These are phyloP conservation scores for Caenorhabditis sulstoni DNA, from an alignment of 2,888 invertebrate genomes.

Conservation along the genomic window DNA sequence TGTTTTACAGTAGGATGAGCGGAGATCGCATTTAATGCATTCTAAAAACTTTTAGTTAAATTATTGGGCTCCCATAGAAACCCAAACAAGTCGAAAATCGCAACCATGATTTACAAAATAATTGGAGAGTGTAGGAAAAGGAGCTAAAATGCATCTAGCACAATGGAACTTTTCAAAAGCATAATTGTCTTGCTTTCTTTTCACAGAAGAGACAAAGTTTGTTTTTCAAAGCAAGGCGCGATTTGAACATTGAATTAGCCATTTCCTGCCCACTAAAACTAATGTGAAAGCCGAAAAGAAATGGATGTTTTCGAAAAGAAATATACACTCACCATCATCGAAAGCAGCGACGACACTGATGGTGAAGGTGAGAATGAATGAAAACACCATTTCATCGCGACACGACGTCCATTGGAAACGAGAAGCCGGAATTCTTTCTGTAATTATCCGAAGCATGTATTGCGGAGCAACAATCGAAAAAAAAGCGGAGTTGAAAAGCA, in stretches of 20 bases:
- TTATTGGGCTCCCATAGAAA: slow-evolving; percentile 1
- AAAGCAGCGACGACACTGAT: slow-evolving; percentile 68
- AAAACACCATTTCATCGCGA: slow-evolving; percentile 69
- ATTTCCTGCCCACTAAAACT: neutral
- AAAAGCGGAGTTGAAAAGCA: slow-evolving; percentile 14
- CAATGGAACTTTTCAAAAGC: neutral
- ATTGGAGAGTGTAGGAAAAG: neutral
- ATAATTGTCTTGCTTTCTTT: neutral
- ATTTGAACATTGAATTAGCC: slow-evolving; percentile 24
- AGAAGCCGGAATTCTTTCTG: neutral
- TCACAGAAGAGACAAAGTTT: neutral
- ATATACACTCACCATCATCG: slow-evolving; percentile 65
- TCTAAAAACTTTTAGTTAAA: no score
- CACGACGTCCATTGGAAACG: slow-evolving; percentile 3
- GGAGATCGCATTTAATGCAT: slow-evolving; percentile 75
- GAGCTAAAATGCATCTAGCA: neutral
- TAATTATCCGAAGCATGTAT: no score
- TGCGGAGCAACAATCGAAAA: no score
- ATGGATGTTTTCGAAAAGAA: no score
- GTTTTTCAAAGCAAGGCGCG: no score
- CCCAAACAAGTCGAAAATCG: no score
- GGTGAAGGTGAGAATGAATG: slow-evolving; percentile 72
- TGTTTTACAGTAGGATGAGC: slow-evolving; percentile 77
- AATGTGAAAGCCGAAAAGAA: no score
- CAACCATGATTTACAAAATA: neutral